Conservation (phyloP, 2,113 vertebrate species). For the Carettochelys insculpta region DNA sequence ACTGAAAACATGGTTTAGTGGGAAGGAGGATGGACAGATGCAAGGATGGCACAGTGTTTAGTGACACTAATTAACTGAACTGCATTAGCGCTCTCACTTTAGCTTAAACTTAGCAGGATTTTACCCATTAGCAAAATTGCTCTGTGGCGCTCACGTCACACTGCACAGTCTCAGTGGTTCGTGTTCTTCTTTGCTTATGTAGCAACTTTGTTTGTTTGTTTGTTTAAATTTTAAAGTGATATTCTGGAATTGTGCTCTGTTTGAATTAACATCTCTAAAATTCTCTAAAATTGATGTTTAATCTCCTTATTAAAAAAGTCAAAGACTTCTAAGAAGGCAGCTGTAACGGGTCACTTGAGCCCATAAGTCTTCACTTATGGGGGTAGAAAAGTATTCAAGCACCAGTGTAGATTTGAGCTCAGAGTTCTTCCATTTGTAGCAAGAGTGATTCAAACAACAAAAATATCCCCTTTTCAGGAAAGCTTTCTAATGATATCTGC, state of each 20-base stretch:
- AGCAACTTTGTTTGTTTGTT: background rate
- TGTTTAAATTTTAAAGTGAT: background rate
- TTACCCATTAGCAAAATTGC: constrained; percentile 13
- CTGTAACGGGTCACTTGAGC: background rate
- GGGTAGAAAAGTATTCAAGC: constrained; percentile 1
- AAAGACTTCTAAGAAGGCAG: constrained; percentile 25
- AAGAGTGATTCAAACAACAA: constrained; percentile 19
- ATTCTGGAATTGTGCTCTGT: background rate
- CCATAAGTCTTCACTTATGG: constrained; percentile 16
- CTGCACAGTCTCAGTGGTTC: background rate
- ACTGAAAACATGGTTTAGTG: constrained; percentile 24
- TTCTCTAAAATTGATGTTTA: constrained; percentile 39
- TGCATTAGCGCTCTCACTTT: background rate
- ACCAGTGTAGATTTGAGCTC: constrained; percentile 16
- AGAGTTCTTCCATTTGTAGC: background rate
- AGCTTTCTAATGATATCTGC: constrained; percentile 9
- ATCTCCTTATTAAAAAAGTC: constrained; percentile 1
- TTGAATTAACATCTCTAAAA: background rate
- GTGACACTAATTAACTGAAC: constrained; percentile 26
- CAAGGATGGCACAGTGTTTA: background rate
- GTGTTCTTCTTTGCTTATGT: background rate
- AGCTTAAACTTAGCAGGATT: background rate
- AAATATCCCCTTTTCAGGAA: constrained; percentile 2
- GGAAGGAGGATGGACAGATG: constrained; percentile 5
- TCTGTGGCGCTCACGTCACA: background rate